phyloP scores from a whole-genome alignment of 2,888 invertebrate genomes.

The Ochropleura plecta region DNA sequence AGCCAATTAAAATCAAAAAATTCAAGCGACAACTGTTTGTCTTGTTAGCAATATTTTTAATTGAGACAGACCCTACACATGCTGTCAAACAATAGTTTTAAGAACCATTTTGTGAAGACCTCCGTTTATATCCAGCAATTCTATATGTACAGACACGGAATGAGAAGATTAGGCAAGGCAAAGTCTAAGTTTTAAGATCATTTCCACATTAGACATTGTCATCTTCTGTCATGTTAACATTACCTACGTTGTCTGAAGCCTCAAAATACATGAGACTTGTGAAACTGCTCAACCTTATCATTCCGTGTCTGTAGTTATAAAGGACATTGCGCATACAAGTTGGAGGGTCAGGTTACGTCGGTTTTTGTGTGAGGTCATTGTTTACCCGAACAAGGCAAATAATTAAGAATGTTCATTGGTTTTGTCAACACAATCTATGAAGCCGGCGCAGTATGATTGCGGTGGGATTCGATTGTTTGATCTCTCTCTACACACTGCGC shows the following conservation, averaged over 20 bases:
- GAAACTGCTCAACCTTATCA: background rate
- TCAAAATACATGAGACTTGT: background rate
- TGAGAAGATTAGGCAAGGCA: background rate
- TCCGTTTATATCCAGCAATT: slow-evolving; percentile 25
- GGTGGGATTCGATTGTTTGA: slow-evolving; percentile 83
- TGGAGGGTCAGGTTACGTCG: slow-evolving; percentile 72
- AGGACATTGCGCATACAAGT: slow-evolving; percentile 39
- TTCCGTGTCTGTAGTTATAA: background rate
- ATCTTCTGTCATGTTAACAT: background rate
- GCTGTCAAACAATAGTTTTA: slow-evolving; percentile 84
- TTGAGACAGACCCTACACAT: slow-evolving; percentile 85
- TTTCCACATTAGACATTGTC: background rate
- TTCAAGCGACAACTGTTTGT: slow-evolving; percentile 87
- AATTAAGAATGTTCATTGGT: slow-evolving; percentile 90
- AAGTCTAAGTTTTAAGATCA: background rate
- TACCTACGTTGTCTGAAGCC: background rate
- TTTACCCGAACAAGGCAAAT: slow-evolving; percentile 88
- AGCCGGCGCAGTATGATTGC: slow-evolving; percentile 76
- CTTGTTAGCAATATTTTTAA: slow-evolving; percentile 89
- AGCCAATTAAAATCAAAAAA: slow-evolving; percentile 86
- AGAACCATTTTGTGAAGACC: slow-evolving; percentile 69
- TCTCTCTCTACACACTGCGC: slow-evolving; percentile 75
- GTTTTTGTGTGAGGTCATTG: slow-evolving; percentile 82
- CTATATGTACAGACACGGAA: background rate
- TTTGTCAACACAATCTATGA: slow-evolving; percentile 86